Base-by-base conservation (phyloP, 2,113 vertebrate species). In the Hemicordylus capensis region DNA sequence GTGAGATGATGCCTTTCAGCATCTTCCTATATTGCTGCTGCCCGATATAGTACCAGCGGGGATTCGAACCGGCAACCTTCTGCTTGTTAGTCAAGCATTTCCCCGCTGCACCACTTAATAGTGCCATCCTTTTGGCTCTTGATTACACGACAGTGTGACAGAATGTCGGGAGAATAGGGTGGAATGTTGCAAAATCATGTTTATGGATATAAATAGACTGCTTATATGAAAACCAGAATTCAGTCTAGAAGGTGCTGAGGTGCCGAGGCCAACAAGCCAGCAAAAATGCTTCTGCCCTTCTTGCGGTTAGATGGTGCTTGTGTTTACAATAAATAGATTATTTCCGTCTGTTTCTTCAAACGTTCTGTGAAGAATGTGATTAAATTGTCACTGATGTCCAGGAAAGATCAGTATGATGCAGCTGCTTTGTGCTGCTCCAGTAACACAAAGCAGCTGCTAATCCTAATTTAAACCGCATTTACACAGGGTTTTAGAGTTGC, bases 381-480 rank as follows among this genome's bases (percentile, higher is more conserved):
- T 83, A 83, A 93, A 82, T 87, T 28, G 59, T 72, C 80, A 48
- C 66, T 73, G 48, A 75, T 83, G 80, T 14, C 37, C 75, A 87
- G 76, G 80, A 90, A 91, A 42, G 89, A 88, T 86, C 20, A 76
- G 69, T 78, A 80, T 44, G 42, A 26, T 80, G 15, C 46, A 84
- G 51, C 56, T 89, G 74, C 51, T 85, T 90, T 86, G 26, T 58
- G 70, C 28, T 83, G 59, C 37, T 82, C 72, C 76, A 77, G 2
- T 91, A 89, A 86, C 54, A 85, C 17, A 88, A 88, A 88, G 12
- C 51, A 83, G 14, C 85, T 90, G 85, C 75, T 85, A 91, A 73
- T 51, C 61, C 88, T 88, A 69, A 81, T 88, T 93, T 88, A 90
- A 85, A 79, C 48, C 59, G 63, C 51, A 76, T 84, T 31, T 26